These are phyloP conservation scores for Sus scrofa DNA, from an alignment of 2,113 vertebrate species.

Conservation along the genomic window T2T-Sscrofa CM000824.6:150847001-150847500, in stretches of 20 bases:
- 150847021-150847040: not conserved
- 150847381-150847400: not conserved
- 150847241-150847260: not conserved
- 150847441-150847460: not conserved
- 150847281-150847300: not conserved
- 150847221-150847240: not conserved
- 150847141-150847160: not conserved
- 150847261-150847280: not conserved
- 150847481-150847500: not conserved
- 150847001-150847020: not conserved
- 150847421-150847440: not conserved
- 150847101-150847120: not conserved
- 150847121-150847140: not conserved
- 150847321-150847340: not conserved
- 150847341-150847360: not conserved
- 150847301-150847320: not conserved
- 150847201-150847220: not conserved
- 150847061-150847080: not conserved
- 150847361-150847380: slow-evolving; percentile 4
- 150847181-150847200: not conserved
- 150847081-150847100: not conserved
- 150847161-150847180: not conserved
- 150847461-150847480: not conserved
- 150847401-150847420: not conserved
- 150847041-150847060: not conserved